These are phyloP conservation scores for Pogonomyrmex barbatus DNA, from an alignment of 1,140 invertebrate species.

Conservation along the genomic window DNA sequence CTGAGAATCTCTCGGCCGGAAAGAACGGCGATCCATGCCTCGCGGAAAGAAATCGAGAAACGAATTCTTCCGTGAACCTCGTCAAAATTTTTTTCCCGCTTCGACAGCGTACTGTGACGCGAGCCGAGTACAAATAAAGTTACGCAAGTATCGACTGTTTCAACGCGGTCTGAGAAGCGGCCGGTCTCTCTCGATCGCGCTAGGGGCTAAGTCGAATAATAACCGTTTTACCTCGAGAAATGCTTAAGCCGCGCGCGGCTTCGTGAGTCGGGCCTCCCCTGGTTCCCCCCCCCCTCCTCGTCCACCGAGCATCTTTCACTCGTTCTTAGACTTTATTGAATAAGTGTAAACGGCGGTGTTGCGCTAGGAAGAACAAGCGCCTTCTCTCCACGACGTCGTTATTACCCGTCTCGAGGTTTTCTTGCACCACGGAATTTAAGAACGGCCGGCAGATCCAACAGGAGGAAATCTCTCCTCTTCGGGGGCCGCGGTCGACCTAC, in stretches of 20 bases:
- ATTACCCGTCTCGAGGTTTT: slow-evolving; percentile 64
- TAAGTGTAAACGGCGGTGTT: slow-evolving; percentile 62
- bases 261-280: not conserved
- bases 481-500: slow-evolving; percentile 27
- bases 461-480: slow-evolving; percentile 58
- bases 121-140: slow-evolving; percentile 42
- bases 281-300: not conserved
- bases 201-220: slow-evolving; percentile 43
- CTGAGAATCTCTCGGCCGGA: slow-evolving; percentile 5
- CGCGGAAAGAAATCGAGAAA: slow-evolving; percentile 37
- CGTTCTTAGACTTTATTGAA: slow-evolving; percentile 65
- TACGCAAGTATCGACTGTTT: slow-evolving; percentile 50
- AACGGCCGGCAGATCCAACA: slow-evolving; percentile 45
- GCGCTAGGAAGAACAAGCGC: slow-evolving; percentile 58
- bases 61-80: slow-evolving; percentile 20
- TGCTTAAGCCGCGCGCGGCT: slow-evolving; percentile 11
- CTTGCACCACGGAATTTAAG: slow-evolving; percentile 69
- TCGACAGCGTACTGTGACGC: not conserved
- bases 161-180: slow-evolving; percentile 18
- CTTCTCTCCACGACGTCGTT: slow-evolving; percentile 56
- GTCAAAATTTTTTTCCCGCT: slow-evolving; percentile 21
- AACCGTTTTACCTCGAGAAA: slow-evolving; percentile 41
- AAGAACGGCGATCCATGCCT: slow-evolving; percentile 25
- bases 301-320: not conserved
- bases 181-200: slow-evolving; percentile 2